Evolutionary conservation across 1,140 invertebrate genomes (phyloP).

Genomic region (Idris sp.): DNA sequence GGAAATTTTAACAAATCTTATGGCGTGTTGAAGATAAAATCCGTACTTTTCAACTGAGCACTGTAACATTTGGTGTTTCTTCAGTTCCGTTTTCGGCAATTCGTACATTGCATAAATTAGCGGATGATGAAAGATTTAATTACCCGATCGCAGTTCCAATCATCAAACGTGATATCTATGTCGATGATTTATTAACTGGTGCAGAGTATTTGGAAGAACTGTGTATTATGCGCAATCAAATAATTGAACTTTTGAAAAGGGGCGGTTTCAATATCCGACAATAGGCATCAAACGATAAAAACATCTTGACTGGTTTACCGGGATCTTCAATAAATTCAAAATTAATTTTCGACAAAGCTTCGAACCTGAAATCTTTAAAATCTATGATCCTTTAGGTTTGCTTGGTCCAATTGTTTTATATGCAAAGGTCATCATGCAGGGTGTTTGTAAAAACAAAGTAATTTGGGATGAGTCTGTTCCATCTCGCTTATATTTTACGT

Average conservation of each 20-base stretch:
- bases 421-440: no score
- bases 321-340: slow-evolving; percentile 1
- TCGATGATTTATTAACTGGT: neutral
- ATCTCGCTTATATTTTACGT: slow-evolving; percentile 24
- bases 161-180: neutral
- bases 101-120: neutral
- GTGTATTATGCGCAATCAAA: neutral
- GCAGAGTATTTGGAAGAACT: neutral
- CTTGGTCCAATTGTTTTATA: no score
- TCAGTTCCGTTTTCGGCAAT: slow-evolving; percentile 14
- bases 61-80: slow-evolving; percentile 18
- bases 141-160: neutral
- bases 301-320: neutral
- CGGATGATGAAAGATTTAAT: neutral
- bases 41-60: slow-evolving; percentile 13
- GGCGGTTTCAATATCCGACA: slow-evolving; percentile 66
- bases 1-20: slow-evolving; percentile 43
- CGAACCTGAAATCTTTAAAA: slow-evolving; percentile 2
- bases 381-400: no score
- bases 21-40: neutral
- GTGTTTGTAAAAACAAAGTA: slow-evolving; percentile 38
- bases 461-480: slow-evolving; percentile 71
- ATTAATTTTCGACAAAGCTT: slow-evolving; percentile 2
- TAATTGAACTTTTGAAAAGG: slow-evolving; percentile 47
- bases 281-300: slow-evolving; percentile 63